Percentiles rank a stretch among this genome's conserved stretches.
Conservation (phyloP, 2,113 vertebrate genomes). For the Oncorhynchus keta region DNA sequence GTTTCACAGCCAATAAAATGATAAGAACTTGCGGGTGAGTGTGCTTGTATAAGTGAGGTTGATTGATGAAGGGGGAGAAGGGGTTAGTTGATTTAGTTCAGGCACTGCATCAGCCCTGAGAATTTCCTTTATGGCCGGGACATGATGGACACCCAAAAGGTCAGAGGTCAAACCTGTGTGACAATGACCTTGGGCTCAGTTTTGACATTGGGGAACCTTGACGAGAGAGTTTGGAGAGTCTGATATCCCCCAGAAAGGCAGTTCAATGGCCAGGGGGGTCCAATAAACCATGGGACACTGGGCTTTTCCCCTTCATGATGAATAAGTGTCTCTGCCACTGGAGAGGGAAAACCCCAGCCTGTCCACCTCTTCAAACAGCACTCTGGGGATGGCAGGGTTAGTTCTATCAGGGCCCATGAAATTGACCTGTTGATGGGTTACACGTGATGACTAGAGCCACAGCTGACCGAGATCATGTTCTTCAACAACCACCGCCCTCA, state of each 20-base stretch:
- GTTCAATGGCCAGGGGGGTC: constrained; percentile 14
- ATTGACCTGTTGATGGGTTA: constrained; percentile 34
- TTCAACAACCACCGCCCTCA: constrained; percentile 49
- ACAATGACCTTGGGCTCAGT: constrained; percentile 48
- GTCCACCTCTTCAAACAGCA: constrained; percentile 47
- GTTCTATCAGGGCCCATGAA: background rate
- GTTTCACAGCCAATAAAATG: constrained; percentile 39
- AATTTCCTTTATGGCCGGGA: constrained; percentile 52
- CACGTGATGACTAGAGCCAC: constrained; percentile 15
- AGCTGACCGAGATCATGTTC: constrained; percentile 49
- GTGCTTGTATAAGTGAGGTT: constrained; percentile 55
- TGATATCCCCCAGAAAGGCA: background rate
- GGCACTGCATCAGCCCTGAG: constrained; percentile 52
- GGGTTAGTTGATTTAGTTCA: constrained; percentile 63
- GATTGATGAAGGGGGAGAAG: constrained; percentile 51
- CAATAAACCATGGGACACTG: constrained; percentile 7
- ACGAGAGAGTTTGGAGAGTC: constrained; percentile 19
- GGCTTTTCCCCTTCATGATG: constrained; percentile 40
- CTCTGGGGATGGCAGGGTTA: constrained; percentile 30
- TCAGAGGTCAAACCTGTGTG: constrained; percentile 56
- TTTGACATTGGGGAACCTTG: constrained; percentile 51
- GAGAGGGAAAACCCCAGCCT: constrained; percentile 40
- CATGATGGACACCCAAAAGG: constrained; percentile 60
- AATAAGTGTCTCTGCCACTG: constrained; percentile 45
- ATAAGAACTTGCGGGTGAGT: constrained; percentile 41